Evolutionary conservation across 2,113 vertebrate genomes (phyloP), one percentile per base, ranked within the genome.

Genomic region (Euleptes europaea): DNA sequence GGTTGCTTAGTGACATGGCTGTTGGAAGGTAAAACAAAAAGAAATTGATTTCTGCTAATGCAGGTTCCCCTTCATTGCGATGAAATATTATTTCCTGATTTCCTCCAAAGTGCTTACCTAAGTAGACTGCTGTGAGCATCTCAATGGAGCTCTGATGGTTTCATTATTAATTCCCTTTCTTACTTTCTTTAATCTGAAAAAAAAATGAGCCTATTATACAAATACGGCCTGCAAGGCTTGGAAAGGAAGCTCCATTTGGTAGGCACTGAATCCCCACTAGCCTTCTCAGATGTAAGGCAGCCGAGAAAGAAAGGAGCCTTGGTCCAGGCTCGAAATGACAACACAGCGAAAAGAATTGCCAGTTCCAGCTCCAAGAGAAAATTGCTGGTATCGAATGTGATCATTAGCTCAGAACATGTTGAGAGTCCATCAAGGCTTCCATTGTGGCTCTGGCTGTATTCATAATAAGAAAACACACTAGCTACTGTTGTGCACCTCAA

Each of bases 81-180:
- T 63, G 84, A 80, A 87, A 83, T 9, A 0, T 83, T 76, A 84
- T 89, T 87, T 70, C 69, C 86, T 83, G 78, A 84, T 89, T 87
- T 70, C 69, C 86, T 88, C 47, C 0, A 67, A 0, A 15, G 89
- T 79, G 87, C 88, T 87, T 69, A 2, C 0, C 78, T 83, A 83
- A 87, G 51, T 17, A 47, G 84, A 82, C 67, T 78, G 54, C 76
- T 82, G 84, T 44, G 81, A 79, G 87, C 83, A 63, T 69, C 86
- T 86, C 70, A 92, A 90, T 70, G 70, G 84, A 49, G 47, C 83
- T 84, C 84, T 72, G 35, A 57, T 51, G 0, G 0, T 31, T 91
- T 86, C 86, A 84, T 87, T 87, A 90, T 84, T 88, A 88, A 82
- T 87, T 82, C 35, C 12, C 83, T 82, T 84, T 42, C 60, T 77